Percentiles rank a stretch among this genome's conserved stretches.
Conservation (phyloP, 2,888 invertebrate genomes). For the Oxycera nigricornis region DNA sequence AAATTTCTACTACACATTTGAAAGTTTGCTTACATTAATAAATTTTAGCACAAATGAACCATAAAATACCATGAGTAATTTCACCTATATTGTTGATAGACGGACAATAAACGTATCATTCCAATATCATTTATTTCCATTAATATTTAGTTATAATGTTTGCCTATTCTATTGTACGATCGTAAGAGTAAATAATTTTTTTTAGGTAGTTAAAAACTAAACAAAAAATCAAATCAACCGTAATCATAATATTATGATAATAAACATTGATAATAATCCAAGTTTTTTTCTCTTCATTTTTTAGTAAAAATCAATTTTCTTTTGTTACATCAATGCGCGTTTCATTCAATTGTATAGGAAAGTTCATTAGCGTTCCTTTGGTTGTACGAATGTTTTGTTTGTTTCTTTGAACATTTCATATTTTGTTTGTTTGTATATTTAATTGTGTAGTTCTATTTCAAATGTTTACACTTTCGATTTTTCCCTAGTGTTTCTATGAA, state of each 20-base stretch:
- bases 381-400: constrained; percentile 21
- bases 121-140: neutral
- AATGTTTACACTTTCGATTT: too few species aligned
- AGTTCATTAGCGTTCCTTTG: constrained; percentile 6
- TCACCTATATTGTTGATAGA: constrained; percentile 6
- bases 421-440: too few species aligned
- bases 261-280: neutral
- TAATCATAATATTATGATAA: neutral
- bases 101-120: neutral
- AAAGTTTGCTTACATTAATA: neutral
- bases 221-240: neutral
- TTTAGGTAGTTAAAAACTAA: neutral
- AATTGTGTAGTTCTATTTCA: too few species aligned
- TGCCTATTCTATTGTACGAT: neutral
- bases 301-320: neutral
- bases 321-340: constrained; percentile 12
- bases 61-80: neutral
- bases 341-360: constrained; percentile 7
- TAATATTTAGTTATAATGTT: constrained; percentile 4
- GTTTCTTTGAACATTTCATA: neutral
- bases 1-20: constrained; percentile 9
- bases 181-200: neutral
- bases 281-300: neutral
- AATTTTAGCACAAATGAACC: neutral
- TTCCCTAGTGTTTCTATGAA: too few species aligned